Base-by-base conservation (phyloP, 2,113 vertebrate genomes). In the Illadopsis cleaveri region DNA sequence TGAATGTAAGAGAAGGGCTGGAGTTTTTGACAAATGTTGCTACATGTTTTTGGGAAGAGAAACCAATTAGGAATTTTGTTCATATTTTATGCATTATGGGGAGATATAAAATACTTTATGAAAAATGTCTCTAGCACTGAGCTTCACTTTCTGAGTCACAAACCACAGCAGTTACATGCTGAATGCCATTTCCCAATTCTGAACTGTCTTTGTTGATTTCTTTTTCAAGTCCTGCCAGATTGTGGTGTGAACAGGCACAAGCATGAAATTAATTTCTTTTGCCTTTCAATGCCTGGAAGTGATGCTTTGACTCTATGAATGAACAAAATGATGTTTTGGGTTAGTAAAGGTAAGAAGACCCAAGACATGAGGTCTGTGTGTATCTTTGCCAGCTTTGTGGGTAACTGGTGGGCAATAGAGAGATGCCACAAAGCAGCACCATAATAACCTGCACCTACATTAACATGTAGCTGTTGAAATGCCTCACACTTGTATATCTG, bases 261-360 rank as follows among this genome's bases (percentile, higher is more conserved):
- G 95, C 95, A 96, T 89, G 93, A 96, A 95, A 96, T 97, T 87
- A 93, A 96, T 96, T 95, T 93, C 14, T 77, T 85, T 93, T 6
- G 82, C 91, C 58, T 82, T 78, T 94, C 93, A 94, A 11, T 3
- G 81, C 90, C 81, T 95, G 78, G 86, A 82, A 97, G 78, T 80
- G 90, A 92, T 70, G 68, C 73, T 89, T 76, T 93, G 54, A 93
- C 62, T 95, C 62, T 28, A 2, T 79, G 84, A 95, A 91, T 75
- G 70, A 87, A 61, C 44, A 85, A 68, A 62, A 80, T 5, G 40
- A 72, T 79, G 61, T 72, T 86, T 64, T 53, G 81, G 27, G 85
- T 88, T 73, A 78, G 66, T 70, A 66, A 77, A 77, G 53, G 81
- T 69, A 94, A 61, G 81, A 56, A 76, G 11, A 81, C 5, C n/a